Evolutionary conservation across 2,888 invertebrate species (phyloP).

Genomic region (Epinotia demarniana): DNA sequence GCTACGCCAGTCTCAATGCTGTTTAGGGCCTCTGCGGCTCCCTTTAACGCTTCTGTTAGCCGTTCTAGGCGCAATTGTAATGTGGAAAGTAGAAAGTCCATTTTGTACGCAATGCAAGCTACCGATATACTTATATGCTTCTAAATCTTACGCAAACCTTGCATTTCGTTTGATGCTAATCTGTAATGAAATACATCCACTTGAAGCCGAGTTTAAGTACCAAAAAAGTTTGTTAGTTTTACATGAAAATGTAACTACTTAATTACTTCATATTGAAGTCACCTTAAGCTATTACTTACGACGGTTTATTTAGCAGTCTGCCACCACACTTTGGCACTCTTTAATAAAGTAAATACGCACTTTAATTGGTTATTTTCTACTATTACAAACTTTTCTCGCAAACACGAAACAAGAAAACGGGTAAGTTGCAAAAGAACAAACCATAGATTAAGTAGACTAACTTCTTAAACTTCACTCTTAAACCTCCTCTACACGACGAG

Average conservation of each 20-base stretch:
- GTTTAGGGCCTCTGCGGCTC: no score
- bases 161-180: no score
- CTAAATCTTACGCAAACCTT: no score
- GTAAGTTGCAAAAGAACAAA: background rate
- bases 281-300: background rate
- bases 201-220: no score
- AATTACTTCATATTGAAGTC: no score
- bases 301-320: background rate
- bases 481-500: background rate
- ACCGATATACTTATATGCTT: no score
- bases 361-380: background rate
- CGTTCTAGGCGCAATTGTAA: constrained; percentile 1
- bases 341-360: background rate
- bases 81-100: background rate
- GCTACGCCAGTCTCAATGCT: no score
- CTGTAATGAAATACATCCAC: no score
- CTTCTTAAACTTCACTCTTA: constrained; percentile 2
- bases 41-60: no score
- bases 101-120: background rate
- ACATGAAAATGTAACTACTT: no score
- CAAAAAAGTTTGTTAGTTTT: no score
- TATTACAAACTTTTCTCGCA: background rate
- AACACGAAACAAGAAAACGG: background rate
- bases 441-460: background rate
- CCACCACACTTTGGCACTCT: background rate